Conservation (phyloP, 2,888 invertebrate species). For the Drosophila nigricruria region DNA sequence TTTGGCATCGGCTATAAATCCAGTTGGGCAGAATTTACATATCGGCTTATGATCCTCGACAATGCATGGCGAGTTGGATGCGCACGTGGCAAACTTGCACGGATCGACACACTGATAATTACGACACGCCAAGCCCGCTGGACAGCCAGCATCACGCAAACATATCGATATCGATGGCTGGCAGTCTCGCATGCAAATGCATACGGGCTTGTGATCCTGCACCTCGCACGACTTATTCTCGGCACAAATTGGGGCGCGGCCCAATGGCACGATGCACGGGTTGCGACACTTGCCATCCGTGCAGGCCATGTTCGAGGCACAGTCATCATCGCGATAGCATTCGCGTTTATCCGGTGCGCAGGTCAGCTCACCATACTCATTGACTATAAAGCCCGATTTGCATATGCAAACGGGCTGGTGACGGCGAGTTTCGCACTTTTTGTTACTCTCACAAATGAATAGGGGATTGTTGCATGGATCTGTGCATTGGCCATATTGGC, state of each 20-base stretch:
- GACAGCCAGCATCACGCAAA: slow-evolving; percentile 95
- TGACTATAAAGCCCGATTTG: slow-evolving; percentile 94
- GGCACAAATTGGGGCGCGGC: slow-evolving; percentile 89
- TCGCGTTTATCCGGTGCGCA: slow-evolving; percentile 93
- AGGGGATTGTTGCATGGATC: slow-evolving; percentile 91
- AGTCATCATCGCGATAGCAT: slow-evolving; percentile 93
- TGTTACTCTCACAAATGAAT: slow-evolving; percentile 91
- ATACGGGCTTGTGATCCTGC: slow-evolving; percentile 93
- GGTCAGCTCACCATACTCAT: slow-evolving; percentile 93
- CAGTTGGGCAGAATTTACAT: slow-evolving; percentile 98
- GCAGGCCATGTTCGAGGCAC: slow-evolving; percentile 94
- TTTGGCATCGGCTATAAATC: slow-evolving; percentile 95
- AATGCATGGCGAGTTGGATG: slow-evolving; percentile 94
- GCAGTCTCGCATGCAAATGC: slow-evolving; percentile 95
- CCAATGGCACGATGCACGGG: slow-evolving; percentile 90
- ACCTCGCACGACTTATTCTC: slow-evolving; percentile 95
- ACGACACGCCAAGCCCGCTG: slow-evolving; percentile 93
- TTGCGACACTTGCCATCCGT: slow-evolving; percentile 93
- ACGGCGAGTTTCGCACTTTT: slow-evolving; percentile 94
- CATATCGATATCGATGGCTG: slow-evolving; percentile 94
- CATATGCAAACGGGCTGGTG: slow-evolving; percentile 95
- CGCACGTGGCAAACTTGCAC: slow-evolving; percentile 93
- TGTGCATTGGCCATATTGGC: slow-evolving; percentile 90
- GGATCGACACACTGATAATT: slow-evolving; percentile 96
- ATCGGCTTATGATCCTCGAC: slow-evolving; percentile 97